These are phyloP conservation scores for human (Homo sapiens) DNA, from an alignment of 2,113 vertebrate genomes.

Conservation along the genomic window GRCh38 chrX:39000001-39000500, in stretches of 20 bases:
- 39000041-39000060: constrained; percentile 21
- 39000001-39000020: not conserved
- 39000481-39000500: not conserved
- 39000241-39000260: constrained; percentile 22
- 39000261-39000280: not conserved
- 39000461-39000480: not conserved
- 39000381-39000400: not conserved
- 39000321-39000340: not conserved
- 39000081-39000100: not conserved
- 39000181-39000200: not conserved
- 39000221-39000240: not conserved
- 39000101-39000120: not conserved
- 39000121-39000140: not conserved
- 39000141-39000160: not conserved
- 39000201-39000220: not conserved
- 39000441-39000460: not conserved
- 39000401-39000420: not conserved
- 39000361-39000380: not conserved
- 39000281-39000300: not conserved
- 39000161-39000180: constrained; percentile 40
- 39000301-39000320: not conserved
- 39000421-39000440: not conserved
- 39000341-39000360: not conserved
- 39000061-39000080: not conserved
- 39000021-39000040: not conserved